phyloP scores from a whole-genome alignment of 2,113 vertebrate genomes.

The Alethe castanea region DNA sequence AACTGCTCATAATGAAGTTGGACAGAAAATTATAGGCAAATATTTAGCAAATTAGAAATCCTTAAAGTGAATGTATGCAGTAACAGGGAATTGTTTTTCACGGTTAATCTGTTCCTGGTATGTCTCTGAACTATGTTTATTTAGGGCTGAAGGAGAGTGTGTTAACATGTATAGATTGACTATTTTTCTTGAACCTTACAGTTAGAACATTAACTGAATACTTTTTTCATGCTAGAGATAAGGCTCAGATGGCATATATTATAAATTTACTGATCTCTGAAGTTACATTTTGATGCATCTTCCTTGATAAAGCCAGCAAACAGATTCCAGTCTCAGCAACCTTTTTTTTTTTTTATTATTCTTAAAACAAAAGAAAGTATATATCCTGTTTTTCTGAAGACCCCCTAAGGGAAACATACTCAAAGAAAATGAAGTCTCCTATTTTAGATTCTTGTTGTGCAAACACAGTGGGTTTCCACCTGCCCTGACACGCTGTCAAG shows the following conservation, averaged over 20 bases:
- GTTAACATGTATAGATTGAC: not conserved
- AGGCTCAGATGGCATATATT: not conserved
- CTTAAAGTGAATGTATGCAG: not conserved
- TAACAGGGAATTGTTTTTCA: not conserved
- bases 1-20: not conserved
- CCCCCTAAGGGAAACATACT: constrained; percentile 49
- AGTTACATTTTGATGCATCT: not conserved
- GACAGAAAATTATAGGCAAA: not conserved
- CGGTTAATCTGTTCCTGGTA: not conserved
- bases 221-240: not conserved
- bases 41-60: not conserved
- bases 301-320: constrained; percentile 38
- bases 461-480: constrained; percentile 34
- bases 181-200: not conserved
- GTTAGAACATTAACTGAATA: not conserved
- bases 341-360: not conserved
- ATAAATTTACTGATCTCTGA: not conserved
- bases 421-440: constrained; percentile 45
- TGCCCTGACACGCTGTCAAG: not conserved
- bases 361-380: not conserved
- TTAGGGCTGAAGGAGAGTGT: not conserved
- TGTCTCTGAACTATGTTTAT: not conserved
- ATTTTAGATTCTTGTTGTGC: constrained; percentile 40
- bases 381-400: constrained; percentile 30
- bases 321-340: not conserved